Evolutionary conservation across 2,888 invertebrate species (phyloP), one percentile per base, ranked within the genome.

Genomic region (Lypha dubia): DNA sequence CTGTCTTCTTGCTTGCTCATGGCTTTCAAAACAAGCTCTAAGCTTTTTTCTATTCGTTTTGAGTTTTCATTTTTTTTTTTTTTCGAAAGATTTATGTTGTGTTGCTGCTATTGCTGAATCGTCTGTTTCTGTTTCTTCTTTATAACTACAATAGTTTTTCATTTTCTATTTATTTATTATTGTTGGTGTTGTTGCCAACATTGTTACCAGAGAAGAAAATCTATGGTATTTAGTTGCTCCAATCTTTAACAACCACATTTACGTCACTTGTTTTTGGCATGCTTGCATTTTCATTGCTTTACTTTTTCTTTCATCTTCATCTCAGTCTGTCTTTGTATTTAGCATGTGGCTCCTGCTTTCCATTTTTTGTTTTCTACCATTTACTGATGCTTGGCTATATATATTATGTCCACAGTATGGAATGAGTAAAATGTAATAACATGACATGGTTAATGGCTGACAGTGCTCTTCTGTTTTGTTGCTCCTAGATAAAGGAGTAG

Each of bases 371-470:
- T n/a, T 28, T 56, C 65, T 11, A 62, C 17, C 53, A 65, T 46
- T 71, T 79, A 53, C 79, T 84, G 62, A 8, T 77, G 68, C 41
- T 68, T 46, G 28, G 53, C n/a, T 79, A 20, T 79, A 20, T 70
- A 58, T 68, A n/a, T n/a, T n/a, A n/a, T 71, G 74, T 67, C 82
- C 79, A n/a, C n/a, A 58, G 77, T 56, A 20, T 70, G 65, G 65
- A 76, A 81, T 28, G 80, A 70, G 85, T 56, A 76, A 79, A 80
- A 58, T 79, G 63, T 73, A 86, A 83, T 79, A 86, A 87, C 86
- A 87, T 85, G 81, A 86, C 86, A 86, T 87, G 86, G 84, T 84
- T 86, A 86, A 86, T 87, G 86, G 84, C 86, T 84, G 85, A 84
- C 87, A 85, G 82, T 83, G 79, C 74, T 86, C 84, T 81, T 84